A percentile compares a stretch with the other conserved stretches of the same genome.
phyloP scores from a whole-genome alignment of 1,140 invertebrate species.

The Zaprionus davidi region DNA sequence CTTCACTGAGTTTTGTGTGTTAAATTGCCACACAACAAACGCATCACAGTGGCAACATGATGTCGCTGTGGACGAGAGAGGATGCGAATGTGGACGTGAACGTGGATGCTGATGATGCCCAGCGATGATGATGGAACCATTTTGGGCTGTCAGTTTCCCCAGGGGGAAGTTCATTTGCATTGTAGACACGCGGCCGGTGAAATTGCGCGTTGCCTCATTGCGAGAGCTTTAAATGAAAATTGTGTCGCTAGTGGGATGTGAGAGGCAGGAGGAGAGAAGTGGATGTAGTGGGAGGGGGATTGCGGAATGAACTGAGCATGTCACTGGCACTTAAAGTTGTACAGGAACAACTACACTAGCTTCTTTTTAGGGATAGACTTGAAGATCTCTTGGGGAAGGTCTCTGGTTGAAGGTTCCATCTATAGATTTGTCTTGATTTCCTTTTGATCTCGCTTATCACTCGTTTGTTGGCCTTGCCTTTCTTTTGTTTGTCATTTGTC shows the following conservation, averaged over 20 bases:
- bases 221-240: constrained; percentile 4
- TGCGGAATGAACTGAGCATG: not conserved
- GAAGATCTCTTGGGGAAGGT: not conserved
- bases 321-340: not conserved
- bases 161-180: constrained; percentile 69
- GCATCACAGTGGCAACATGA: constrained; percentile 19
- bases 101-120: constrained; percentile 1
- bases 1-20: constrained; percentile 77
- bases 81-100: constrained; percentile 12
- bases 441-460: too few relatives aligned
- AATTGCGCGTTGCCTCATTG: constrained; percentile 66
- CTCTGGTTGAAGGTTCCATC: not conserved
- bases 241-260: constrained; percentile 16
- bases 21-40: constrained; percentile 72
- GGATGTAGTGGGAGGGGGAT: not conserved
- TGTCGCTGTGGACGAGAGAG: constrained; percentile 16
- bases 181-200: constrained; percentile 63
- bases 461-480: not conserved
- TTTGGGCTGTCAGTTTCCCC: constrained; percentile 6
- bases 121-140: constrained; percentile 8
- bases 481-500: too few relatives aligned
- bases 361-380: too few relatives aligned
- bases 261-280: constrained; percentile 17
- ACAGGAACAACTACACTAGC: not conserved
- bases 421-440: not conserved